Percentiles rank a stretch among this genome's conserved stretches.
Conservation (phyloP, 2,113 vertebrate species). For the Macquaria ambigua region DNA sequence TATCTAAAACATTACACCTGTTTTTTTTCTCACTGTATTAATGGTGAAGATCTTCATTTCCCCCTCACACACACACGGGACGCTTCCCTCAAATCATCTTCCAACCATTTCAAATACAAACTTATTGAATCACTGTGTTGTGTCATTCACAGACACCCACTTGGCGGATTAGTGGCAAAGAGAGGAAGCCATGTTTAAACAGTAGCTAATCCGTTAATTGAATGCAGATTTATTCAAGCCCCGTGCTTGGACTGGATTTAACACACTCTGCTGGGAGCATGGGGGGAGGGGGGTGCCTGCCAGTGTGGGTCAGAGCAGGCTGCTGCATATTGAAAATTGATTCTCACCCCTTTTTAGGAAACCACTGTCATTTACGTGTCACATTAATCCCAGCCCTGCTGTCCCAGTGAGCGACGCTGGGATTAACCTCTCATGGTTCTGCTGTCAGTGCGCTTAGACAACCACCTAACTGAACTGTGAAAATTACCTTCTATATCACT, state of each 20-base stretch:
- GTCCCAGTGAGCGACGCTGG: constrained; percentile 48
- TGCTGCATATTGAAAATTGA: constrained; percentile 79
- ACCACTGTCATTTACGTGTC: constrained; percentile 74
- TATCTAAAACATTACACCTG: constrained; percentile 50
- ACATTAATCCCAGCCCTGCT: constrained; percentile 64
- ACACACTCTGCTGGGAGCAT: constrained; percentile 68
- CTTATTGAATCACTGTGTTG: constrained; percentile 50
- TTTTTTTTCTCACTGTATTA: constrained; percentile 29
- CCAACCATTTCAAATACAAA: constrained; percentile 49
- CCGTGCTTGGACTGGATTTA: constrained; percentile 82
- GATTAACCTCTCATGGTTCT: constrained; percentile 65
- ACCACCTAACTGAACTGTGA: constrained; percentile 47
- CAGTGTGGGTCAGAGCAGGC: constrained; percentile 70
- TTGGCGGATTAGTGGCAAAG: constrained; percentile 78
- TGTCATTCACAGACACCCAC: constrained; percentile 78
- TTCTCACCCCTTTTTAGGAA: constrained; percentile 77
- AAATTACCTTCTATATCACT: constrained; percentile 62
- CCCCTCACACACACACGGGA: constrained; percentile 7
- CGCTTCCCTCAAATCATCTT: constrained; percentile 35
- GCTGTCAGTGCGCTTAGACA: constrained; percentile 34
- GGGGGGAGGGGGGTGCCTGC: constrained; percentile 36
- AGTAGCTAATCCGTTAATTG: constrained; percentile 86
- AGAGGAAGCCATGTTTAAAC: constrained; percentile 84
- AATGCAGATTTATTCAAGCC: constrained; percentile 88
- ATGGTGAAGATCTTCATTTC: constrained; percentile 31